These are phyloP conservation scores for Oreotrochilus melanogaster DNA, from an alignment of 2,113 vertebrate species.

Conservation along the genomic window DNA sequence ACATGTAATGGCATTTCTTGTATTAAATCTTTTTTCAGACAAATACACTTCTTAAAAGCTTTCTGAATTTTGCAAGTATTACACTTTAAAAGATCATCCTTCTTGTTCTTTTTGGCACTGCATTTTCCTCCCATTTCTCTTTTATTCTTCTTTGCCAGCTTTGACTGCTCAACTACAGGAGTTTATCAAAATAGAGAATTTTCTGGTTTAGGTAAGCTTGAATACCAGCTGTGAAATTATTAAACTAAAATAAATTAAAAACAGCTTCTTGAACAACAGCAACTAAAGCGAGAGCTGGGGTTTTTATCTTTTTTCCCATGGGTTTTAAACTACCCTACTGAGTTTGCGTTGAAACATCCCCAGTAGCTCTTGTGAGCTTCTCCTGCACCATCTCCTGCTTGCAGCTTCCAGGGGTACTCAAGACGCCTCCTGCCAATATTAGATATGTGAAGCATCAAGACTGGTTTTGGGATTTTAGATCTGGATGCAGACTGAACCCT, in stretches of 20 bases:
- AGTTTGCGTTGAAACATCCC: neutral
- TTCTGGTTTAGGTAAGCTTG: neutral
- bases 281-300: neutral
- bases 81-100: neutral
- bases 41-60: neutral
- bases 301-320: too few species aligned
- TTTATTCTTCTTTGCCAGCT: neutral
- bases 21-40: neutral
- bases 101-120: neutral
- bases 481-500: neutral
- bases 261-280: neutral
- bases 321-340: too few species aligned
- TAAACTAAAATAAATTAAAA: constrained; percentile 15
- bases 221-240: neutral
- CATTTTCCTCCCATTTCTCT: neutral
- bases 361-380: neutral
- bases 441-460: neutral
- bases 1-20: neutral
- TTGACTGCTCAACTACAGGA: neutral
- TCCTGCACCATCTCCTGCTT: neutral
- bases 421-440: accelerated
- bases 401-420: neutral
- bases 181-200: constrained; percentile 50
- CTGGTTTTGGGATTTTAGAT: neutral
- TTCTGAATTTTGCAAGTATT: neutral